A percentile compares a stretch with the other conserved stretches of the same genome.
phyloP scores from a whole-genome alignment of 1,140 invertebrate species.

The Venustaconcha ellipsiformis region DNA sequence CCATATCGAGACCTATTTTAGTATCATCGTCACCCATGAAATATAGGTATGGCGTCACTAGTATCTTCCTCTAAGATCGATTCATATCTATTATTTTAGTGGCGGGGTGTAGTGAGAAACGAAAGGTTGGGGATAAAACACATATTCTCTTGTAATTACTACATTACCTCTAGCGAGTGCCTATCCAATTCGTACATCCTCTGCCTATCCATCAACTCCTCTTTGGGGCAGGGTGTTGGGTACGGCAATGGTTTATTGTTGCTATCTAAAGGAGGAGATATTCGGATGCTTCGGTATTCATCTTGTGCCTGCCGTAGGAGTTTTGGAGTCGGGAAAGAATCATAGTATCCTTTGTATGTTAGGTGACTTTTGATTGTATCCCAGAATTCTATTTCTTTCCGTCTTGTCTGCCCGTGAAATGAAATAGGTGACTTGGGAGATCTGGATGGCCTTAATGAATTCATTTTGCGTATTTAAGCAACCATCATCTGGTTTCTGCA shows the following conservation, averaged over 20 bases:
- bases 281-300: constrained; percentile 25
- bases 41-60: too few species aligned
- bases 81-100: too few species aligned
- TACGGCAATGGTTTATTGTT: constrained; percentile 29
- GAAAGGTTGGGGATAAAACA: too few species aligned
- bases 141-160: too few species aligned
- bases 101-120: too few species aligned
- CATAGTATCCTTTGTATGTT: constrained; percentile 29
- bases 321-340: constrained; percentile 24
- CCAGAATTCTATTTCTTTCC: constrained; percentile 34
- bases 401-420: constrained; percentile 18
- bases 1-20: too few species aligned
- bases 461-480: too few species aligned
- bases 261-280: constrained; percentile 23
- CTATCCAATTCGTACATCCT: constrained; percentile 17
- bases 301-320: constrained; percentile 28
- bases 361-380: constrained; percentile 28
- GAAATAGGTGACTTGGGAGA: constrained; percentile 17
- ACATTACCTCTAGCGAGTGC: constrained; percentile 23
- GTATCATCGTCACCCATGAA: too few species aligned
- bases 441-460: too few species aligned
- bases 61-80: too few species aligned
- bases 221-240: constrained; percentile 9
- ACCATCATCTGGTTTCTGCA: too few species aligned
- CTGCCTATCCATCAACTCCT: constrained; percentile 23